Evolutionary conservation across 1,140 invertebrate genomes (phyloP).

Genomic region (Probaryconus sp.): DNA sequence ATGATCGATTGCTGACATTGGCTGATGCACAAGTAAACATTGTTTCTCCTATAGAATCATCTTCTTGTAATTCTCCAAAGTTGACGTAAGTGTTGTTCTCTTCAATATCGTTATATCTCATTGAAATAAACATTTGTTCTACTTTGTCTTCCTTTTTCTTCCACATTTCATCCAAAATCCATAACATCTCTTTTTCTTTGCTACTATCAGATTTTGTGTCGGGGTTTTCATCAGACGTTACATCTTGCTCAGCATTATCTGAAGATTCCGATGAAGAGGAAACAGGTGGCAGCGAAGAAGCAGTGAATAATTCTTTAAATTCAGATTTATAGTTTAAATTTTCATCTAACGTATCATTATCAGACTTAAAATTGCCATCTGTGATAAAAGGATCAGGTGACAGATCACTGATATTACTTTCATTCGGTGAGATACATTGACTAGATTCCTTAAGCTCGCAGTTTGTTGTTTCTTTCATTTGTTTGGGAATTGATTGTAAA

Average conservation of each 20-base stretch:
- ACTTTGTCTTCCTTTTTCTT: conserved; percentile 24
- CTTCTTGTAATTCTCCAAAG: conserved; percentile 38
- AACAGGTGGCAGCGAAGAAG: background rate
- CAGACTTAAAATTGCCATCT: too few species aligned
- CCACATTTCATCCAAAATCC: conserved; percentile 55
- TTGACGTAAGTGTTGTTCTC: conserved; percentile 23
- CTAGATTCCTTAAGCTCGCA: too few species aligned
- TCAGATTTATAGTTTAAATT: conserved; percentile 17
- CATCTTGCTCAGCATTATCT: conserved; percentile 55
- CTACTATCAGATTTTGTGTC: conserved; percentile 68
- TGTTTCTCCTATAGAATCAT: background rate
- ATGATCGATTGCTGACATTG: conserved; percentile 11
- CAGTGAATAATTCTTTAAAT: conserved; percentile 12
- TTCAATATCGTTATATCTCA: conserved; percentile 34
- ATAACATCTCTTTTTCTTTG: conserved; percentile 58
- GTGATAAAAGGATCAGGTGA: background rate
- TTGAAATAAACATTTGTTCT: conserved; percentile 29
- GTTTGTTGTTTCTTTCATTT: conserved; percentile 62
- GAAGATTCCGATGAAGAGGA: conserved; percentile 35
- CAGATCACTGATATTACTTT: background rate
- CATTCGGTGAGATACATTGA: too few species aligned
- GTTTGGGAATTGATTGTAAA: conserved; percentile 23
- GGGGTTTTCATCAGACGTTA: conserved; percentile 59
- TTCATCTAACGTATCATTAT: conserved; percentile 7
- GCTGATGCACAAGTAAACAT: conserved; percentile 1